Base-by-base conservation (phyloP, 1,140 invertebrate species). In the Aricia agestis region DNA sequence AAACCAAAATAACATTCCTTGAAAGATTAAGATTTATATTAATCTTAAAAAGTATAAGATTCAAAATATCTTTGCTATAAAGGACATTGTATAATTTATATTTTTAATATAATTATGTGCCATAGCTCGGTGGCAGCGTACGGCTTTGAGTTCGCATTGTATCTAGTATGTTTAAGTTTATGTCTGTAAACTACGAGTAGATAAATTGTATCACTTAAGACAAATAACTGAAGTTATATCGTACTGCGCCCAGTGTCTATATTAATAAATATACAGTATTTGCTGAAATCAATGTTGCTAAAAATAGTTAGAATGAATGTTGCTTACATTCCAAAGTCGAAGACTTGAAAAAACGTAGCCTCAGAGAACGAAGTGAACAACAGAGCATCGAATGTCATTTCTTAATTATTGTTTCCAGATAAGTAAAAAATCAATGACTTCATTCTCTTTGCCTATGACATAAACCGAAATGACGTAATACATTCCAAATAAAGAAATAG, bases 91-190 rank as follows among this genome's bases (percentile, higher is more conserved):
- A 81, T 81, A 82, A 76, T 83, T 80, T 79, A 83, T 84, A 84
- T 78, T 81, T 77, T 79, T 80, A 78, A 78, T 82, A 84, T 89
- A 85, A 89, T 90, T 87, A n/a, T 89, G 89, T 91, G 89, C 89
- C 89, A 91, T 91, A 90, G 79, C 74, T 83, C 84, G 81, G 78
- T 91, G 87, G 89, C 87, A 87, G 80, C 82, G 82, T 83, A 83
- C 80, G 78, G 83, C 74, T 80, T 84, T 82, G 80, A 84, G 84
- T 86, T 87, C 81, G 80, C 82, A 82, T 83, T 85, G 82, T 86
- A 86, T 72, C 67, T 87, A 85, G 79, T 82, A 74, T 83, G 72
- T 1, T 86, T 84, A 84, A 87, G 81, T 88, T 88, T 78, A 80
- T 88, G 84, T 86, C 81, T 87, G 83, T 89, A 87, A 84, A 87